Evolutionary conservation across 2,113 vertebrate species (phyloP).

Genomic region (Pterocles orientalis): DNA sequence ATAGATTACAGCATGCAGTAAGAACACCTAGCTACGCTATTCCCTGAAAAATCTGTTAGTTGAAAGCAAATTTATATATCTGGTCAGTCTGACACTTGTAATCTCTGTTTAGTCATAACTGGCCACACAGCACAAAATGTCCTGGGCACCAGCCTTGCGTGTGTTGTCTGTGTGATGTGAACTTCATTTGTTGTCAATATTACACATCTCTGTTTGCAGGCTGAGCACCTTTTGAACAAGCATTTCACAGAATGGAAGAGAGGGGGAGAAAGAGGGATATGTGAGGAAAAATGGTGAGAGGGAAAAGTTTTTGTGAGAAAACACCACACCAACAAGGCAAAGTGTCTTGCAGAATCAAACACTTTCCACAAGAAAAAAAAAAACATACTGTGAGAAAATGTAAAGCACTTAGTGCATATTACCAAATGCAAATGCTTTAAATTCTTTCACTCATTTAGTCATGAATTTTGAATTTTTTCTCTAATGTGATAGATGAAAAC

Average conservation of each 20-base stretch:
- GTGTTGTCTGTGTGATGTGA: neutral
- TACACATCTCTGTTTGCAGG: neutral
- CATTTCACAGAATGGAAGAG: neutral
- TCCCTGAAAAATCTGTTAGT: neutral
- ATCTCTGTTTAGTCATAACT: neutral
- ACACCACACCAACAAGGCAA: rapidly evolving
- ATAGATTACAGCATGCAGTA: neutral
- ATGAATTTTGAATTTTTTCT: neutral
- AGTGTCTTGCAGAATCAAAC: neutral
- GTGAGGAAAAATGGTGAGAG: neutral
- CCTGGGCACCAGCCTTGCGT: rapidly evolving
- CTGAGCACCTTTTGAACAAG: neutral
- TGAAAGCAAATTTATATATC: neutral
- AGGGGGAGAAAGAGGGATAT: neutral
- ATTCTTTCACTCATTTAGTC: neutral
- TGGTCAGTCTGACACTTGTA: neutral
- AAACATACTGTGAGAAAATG: neutral
- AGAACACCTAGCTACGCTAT: neutral
- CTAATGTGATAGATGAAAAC: neutral
- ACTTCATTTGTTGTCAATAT: neutral
- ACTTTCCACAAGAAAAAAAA: neutral
- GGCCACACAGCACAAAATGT: neutral
- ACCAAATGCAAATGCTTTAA: neutral
- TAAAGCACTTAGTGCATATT: neutral
- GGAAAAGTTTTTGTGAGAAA: neutral